Evolutionary conservation across 2,113 vertebrate genomes (phyloP).

Genomic region (Pycnonotus jocosus): DNA sequence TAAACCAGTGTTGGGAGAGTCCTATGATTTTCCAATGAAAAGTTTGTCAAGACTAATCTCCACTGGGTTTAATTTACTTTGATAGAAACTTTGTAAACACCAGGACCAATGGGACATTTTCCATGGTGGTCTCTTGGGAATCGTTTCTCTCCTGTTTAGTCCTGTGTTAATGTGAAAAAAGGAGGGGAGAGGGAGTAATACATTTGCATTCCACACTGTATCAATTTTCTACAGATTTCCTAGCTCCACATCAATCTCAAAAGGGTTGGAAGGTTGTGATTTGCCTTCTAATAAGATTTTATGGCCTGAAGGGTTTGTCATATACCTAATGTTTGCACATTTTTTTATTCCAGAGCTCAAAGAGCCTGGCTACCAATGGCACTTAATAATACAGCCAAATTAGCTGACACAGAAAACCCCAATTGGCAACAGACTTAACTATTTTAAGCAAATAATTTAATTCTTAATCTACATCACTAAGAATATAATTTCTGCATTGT

Average conservation of each 20-base stretch:
- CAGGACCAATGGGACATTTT: neutral
- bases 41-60: neutral
- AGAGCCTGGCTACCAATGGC: neutral
- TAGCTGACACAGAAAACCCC: slow-evolving; percentile 35
- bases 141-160: neutral
- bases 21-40: neutral
- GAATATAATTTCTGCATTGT: slow-evolving; percentile 40
- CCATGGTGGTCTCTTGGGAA: neutral
- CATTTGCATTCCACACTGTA: slow-evolving; percentile 7
- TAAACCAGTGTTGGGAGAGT: neutral
- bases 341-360: slow-evolving; percentile 20
- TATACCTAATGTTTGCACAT: neutral
- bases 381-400: slow-evolving; percentile 27
- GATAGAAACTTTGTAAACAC: neutral
- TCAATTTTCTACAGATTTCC: neutral
- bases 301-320: slow-evolving; percentile 30
- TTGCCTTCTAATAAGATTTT: slow-evolving; percentile 53
- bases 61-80: neutral
- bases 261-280: slow-evolving; percentile 23
- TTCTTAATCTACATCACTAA: slow-evolving; percentile 55
- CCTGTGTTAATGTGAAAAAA: neutral
- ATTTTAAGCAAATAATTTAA: slow-evolving; percentile 68
- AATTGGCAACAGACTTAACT: slow-evolving; percentile 17
- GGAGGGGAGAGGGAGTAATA: neutral
- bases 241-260: slow-evolving; percentile 22